A percentile compares a stretch with the other conserved stretches of the same genome.
Conservation (phyloP, 2,888 invertebrate species). For the Apoda limacodes region DNA sequence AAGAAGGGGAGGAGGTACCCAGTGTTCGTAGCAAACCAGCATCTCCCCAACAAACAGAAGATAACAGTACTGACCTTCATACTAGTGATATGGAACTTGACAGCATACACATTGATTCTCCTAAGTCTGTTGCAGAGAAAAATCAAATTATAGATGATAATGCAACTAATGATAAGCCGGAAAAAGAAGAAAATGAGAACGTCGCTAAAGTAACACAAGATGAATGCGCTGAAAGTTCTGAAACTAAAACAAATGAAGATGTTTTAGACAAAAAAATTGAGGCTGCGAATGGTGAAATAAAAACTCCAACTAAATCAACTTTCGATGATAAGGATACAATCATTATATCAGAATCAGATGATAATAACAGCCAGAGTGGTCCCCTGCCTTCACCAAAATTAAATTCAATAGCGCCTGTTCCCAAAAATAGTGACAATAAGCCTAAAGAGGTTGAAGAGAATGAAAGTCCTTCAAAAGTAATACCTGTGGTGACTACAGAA, state of each 20-base stretch:
- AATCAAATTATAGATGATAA: constrained; percentile 49
- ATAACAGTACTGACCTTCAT: constrained; percentile 57
- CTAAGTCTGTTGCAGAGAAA: constrained; percentile 51
- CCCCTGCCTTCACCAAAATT: constrained; percentile 58
- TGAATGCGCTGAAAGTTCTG: constrained; percentile 23
- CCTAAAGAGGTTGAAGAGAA: constrained; percentile 49
- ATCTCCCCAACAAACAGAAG: constrained; percentile 43
- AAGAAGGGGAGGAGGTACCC: constrained; percentile 61
- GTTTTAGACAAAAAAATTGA: constrained; percentile 35
- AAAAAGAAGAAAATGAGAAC: constrained; percentile 25
- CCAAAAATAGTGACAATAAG: constrained; percentile 37
- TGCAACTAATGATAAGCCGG: constrained; percentile 29
- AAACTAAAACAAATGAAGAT: constrained; percentile 25
- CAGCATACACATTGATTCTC: constrained; percentile 61
- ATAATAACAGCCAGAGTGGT: constrained; percentile 62
- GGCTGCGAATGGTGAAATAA: constrained; percentile 36
- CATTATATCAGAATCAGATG: constrained; percentile 60
- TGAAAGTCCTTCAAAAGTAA: constrained; percentile 51
- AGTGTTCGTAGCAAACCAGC: constrained; percentile 49
- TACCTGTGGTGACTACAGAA: constrained; percentile 54
- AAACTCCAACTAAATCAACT: constrained; percentile 35
- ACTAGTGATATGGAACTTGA: constrained; percentile 65
- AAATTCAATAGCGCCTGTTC: constrained; percentile 34
- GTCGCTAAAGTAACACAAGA: constrained; percentile 24
- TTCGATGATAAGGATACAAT: constrained; percentile 58